phyloP scores from a whole-genome alignment of 2,888 invertebrate genomes.

The Drosophila yooni region DNA sequence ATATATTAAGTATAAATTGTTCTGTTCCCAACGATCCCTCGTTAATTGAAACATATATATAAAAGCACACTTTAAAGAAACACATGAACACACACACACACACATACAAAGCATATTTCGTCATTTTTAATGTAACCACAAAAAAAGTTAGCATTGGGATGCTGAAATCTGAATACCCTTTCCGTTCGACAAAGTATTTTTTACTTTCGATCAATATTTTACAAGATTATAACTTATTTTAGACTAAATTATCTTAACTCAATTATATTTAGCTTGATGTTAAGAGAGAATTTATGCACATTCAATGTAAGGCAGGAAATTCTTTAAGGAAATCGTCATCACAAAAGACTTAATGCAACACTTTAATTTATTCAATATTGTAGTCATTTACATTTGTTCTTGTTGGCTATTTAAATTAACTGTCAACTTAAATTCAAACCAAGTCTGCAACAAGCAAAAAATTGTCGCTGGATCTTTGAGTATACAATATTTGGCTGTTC shows the following conservation, averaged over 20 bases:
- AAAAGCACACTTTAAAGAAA: background rate
- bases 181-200: background rate
- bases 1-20: background rate
- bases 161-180: background rate
- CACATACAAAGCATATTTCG: background rate
- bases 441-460: background rate
- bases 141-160: background rate
- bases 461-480: background rate
- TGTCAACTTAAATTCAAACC: background rate
- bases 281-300: background rate
- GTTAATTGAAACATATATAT: background rate
- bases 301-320: background rate
- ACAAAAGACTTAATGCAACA: background rate
- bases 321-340: background rate
- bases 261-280: background rate
- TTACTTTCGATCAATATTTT: background rate
- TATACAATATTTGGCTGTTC: background rate
- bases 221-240: background rate
- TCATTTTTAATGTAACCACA: background rate
- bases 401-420: background rate
- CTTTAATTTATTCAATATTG: background rate
- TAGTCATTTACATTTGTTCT: background rate
- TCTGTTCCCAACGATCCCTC: background rate
- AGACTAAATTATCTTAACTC: background rate
- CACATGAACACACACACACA: background rate